phyloP scores from a whole-genome alignment of 1,140 invertebrate genomes.

The Philopotamus ludificatus region DNA sequence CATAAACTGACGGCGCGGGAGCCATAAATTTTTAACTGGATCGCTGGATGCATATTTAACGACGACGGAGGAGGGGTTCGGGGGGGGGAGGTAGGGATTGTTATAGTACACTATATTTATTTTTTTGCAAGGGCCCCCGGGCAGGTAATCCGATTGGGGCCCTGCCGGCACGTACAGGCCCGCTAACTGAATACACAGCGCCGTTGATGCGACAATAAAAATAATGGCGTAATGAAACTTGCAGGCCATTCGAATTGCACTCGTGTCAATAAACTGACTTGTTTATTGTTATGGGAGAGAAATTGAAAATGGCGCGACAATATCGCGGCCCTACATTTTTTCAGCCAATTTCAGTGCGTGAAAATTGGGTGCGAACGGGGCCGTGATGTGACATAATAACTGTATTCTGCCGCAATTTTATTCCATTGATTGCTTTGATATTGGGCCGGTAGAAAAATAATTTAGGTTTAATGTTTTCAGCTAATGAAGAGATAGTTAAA shows the following conservation, averaged over 20 bases:
- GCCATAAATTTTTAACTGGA: conserved; percentile 41
- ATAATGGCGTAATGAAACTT: conserved; percentile 5
- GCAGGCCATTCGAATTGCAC: not conserved
- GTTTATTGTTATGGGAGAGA: not conserved
- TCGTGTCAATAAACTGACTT: not conserved
- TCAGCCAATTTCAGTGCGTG: no score
- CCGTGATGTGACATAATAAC: no score
- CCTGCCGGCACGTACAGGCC: not conserved
- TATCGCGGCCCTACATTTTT: no score
- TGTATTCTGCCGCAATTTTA: no score
- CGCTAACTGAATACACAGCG: conserved; percentile 4
- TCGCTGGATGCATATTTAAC: conserved; percentile 40
- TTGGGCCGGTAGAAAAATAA: no score
- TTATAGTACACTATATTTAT: no score
- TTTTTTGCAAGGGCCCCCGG: not conserved
- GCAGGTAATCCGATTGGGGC: conserved; percentile 19
- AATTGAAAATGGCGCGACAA: no score
- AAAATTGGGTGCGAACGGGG: no score
- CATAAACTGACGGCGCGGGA: conserved; percentile 41
- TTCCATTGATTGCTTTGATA: no score
- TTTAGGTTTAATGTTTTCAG: no score
- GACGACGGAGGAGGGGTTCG: conserved; percentile 19
- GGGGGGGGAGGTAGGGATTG: no score
- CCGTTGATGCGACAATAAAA: conserved; percentile 12
- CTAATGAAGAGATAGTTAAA: no score